Conservation (phyloP, 2,888 invertebrate genomes). For the Cylloceria caligata region DNA sequence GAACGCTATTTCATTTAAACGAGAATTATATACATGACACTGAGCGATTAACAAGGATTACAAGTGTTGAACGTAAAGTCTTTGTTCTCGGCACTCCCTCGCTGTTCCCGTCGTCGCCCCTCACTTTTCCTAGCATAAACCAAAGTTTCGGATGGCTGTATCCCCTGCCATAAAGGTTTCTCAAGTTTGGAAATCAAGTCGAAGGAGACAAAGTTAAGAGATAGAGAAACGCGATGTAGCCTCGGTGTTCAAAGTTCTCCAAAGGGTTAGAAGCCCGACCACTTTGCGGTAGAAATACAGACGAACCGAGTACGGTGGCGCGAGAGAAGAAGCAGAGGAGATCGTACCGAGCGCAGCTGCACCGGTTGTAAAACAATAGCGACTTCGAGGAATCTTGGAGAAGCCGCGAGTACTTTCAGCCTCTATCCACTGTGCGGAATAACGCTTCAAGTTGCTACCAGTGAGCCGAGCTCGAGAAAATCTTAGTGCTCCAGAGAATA, state of each 20-base stretch:
- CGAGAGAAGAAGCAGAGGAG: neutral
- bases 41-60: conserved; percentile 7
- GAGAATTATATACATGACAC: neutral
- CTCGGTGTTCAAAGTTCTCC: conserved; percentile 34
- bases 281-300: neutral
- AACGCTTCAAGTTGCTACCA: conserved; percentile 41
- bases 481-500: conserved; percentile 22
- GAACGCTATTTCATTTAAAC: neutral
- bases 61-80: conserved; percentile 6
- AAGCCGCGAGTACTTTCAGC: conserved; percentile 14
- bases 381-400: conserved; percentile 38
- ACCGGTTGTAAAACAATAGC: conserved; percentile 56
- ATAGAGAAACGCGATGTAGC: conserved; percentile 10
- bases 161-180: conserved; percentile 12
- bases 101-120: neutral
- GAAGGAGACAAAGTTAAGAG: neutral
- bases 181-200: conserved; percentile 35
- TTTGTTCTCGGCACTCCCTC: conserved; percentile 8
- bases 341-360: conserved; percentile 28
- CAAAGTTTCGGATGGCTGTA: neutral
- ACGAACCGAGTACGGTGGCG: neutral
- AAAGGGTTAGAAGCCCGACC: neutral
- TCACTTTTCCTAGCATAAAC: neutral
- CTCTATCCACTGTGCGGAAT: conserved; percentile 2
- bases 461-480: conserved; percentile 37